These are phyloP conservation scores for Nannobrachium achirus DNA, from an alignment of 2,113 vertebrate species.

Conservation along the genomic window DNA sequence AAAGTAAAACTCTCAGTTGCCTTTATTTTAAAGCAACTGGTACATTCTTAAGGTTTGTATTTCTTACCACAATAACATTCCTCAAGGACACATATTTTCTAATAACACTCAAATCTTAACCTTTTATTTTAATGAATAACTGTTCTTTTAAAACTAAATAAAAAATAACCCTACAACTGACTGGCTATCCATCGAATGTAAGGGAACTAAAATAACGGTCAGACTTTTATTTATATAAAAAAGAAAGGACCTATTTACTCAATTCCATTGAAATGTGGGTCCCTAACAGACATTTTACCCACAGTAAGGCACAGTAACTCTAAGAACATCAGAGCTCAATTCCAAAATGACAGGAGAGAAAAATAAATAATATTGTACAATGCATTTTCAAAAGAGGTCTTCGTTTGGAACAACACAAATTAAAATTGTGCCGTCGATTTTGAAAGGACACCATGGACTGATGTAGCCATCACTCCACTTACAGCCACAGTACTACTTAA, in stretches of 20 bases:
- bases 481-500: slow-evolving; percentile 60
- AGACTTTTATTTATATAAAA: slow-evolving; percentile 12
- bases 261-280: slow-evolving; percentile 48
- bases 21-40: slow-evolving; percentile 39
- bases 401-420: slow-evolving; percentile 39
- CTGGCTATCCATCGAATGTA: background rate
- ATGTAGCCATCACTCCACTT: slow-evolving; percentile 55
- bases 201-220: slow-evolving; percentile 10
- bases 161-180: background rate
- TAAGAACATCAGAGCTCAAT: slow-evolving; percentile 54
- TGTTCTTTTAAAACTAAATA: no score
- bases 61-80: slow-evolving; percentile 10
- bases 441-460: slow-evolving; percentile 47
- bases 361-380: slow-evolving; percentile 12
- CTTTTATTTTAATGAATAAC: background rate
- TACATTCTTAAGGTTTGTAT: slow-evolving; percentile 39
- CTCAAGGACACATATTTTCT: slow-evolving; percentile 21
- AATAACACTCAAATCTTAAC: slow-evolving; percentile 25
- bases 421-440: slow-evolving; percentile 60
- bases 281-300: slow-evolving; percentile 53
- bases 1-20: slow-evolving; percentile 41
- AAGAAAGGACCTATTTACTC: slow-evolving; percentile 22
- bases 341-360: slow-evolving; percentile 38
- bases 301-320: slow-evolving; percentile 84
- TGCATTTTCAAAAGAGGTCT: slow-evolving; percentile 28